Evolutionary conservation across 2,888 invertebrate species (phyloP), one percentile per base, ranked within the genome.

Genomic region (Microctonus aethiopoides): DNA sequence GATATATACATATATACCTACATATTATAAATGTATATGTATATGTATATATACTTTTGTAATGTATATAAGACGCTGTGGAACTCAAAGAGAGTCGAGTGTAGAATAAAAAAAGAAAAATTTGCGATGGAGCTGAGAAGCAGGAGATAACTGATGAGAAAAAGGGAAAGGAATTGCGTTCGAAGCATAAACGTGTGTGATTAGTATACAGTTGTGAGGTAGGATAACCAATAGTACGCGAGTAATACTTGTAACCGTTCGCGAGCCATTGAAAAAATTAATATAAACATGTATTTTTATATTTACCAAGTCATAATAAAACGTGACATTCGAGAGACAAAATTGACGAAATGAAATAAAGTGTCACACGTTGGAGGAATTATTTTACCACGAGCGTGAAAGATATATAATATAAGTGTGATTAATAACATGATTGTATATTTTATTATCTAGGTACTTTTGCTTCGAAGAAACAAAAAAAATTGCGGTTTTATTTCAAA

Each of bases 31-130:
- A n/a, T n/a, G n/a, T n/a, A 54, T 26, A 7, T 54, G 29, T 26
- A 11, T 52, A 24, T 10, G 24, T 52, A 54, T 26, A 54, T 26
- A 26, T 26, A 54, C 26, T 6, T n/a, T 24, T 2, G 41, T 20
- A 68, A 46, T 16, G 52, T 59, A 64, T 51, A 10, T 16, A 22
- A 64, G 13, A 32, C 39, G 46, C 46, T 54, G 52, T 61, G 72
- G 69, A 70, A 67, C 70, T 66, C 51, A 29, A 39, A 64, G 63
- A 65, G 68, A 72, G 67, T 68, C 62, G 68, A 68, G 57, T 16
- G 34, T 66, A 64, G 59, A 59, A 56, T 39, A 16, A 24, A 41
- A 71, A 52, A 34, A 62, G 59, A 36, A 52, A 64, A 64, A 64
- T 29, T 51, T 36, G 36, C 54, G 26, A 46, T 13, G n/a, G n/a